Conservation (phyloP, 2,113 vertebrate genomes). For the Odocoileus hemionus region DNA sequence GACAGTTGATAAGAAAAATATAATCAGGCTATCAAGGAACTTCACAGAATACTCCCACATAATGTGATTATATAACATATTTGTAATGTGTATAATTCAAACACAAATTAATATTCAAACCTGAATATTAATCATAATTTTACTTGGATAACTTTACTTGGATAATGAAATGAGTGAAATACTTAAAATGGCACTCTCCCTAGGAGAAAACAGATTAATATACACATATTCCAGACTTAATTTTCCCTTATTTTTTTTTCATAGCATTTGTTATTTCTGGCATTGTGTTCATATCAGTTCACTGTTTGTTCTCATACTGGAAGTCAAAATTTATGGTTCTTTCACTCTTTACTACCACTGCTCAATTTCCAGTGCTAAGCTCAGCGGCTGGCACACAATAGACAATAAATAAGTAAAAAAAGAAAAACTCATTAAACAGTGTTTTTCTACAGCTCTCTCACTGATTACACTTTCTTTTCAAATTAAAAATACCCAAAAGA, state of each 20-base stretch:
- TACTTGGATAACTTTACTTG: background rate
- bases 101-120: background rate
- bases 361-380: background rate
- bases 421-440: background rate
- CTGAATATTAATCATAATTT: background rate
- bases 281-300: background rate
- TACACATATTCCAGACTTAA: background rate
- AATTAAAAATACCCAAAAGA: constrained; percentile 7
- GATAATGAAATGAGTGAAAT: background rate
- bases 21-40: background rate
- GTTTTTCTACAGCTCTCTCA: background rate
- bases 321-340: background rate
- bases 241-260: background rate
- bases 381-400: background rate
- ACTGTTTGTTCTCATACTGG: background rate
- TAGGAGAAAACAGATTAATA: background rate
- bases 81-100: background rate
- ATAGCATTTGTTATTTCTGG: background rate
- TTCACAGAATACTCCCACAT: background rate
- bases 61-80: background rate
- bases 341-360: background rate
- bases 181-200: background rate
- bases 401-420: background rate
- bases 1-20: background rate
- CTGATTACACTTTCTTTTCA: background rate